Conservation (phyloP, 2,797 vertebrate genomes). For the Thripadectes ignobilis region DNA sequence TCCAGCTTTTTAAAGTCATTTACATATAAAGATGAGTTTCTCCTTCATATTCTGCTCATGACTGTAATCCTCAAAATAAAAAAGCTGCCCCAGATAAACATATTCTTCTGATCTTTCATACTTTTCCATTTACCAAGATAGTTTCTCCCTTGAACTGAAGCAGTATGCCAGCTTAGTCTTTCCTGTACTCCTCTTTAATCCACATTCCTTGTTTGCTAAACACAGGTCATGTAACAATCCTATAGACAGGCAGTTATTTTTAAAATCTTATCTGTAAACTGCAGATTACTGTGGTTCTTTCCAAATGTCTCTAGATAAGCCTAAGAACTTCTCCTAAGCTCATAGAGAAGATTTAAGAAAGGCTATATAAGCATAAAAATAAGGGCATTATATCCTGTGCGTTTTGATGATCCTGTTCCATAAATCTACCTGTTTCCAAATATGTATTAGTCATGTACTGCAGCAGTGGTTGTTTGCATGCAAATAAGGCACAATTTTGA, state of each 20-base stretch:
- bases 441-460: neutral
- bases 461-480: neutral
- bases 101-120: constrained; percentile 40
- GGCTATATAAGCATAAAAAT: neutral
- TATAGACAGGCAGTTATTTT: constrained; percentile 6
- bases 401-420: neutral
- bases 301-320: neutral
- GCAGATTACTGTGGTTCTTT: constrained; percentile 21
- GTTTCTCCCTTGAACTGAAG: constrained; percentile 30
- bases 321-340: constrained; percentile 8
- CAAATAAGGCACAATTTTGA: neutral
- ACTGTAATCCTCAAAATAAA: constrained; percentile 38
- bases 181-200: constrained; percentile 39
- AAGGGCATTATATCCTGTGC: neutral
- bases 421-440: neutral
- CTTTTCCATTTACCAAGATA: neutral
- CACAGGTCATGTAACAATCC: constrained; percentile 39
- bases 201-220: constrained; percentile 22
- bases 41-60: constrained; percentile 18
- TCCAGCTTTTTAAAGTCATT: constrained; percentile 16
- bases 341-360: neutral
- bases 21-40: neutral
- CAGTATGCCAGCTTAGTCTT: constrained; percentile 10
- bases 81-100: constrained; percentile 26
- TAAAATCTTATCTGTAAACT: constrained; percentile 28